Base-by-base conservation (phyloP, 1,140 invertebrate genomes). In the Stenopsyche tienmushanensis region DNA sequence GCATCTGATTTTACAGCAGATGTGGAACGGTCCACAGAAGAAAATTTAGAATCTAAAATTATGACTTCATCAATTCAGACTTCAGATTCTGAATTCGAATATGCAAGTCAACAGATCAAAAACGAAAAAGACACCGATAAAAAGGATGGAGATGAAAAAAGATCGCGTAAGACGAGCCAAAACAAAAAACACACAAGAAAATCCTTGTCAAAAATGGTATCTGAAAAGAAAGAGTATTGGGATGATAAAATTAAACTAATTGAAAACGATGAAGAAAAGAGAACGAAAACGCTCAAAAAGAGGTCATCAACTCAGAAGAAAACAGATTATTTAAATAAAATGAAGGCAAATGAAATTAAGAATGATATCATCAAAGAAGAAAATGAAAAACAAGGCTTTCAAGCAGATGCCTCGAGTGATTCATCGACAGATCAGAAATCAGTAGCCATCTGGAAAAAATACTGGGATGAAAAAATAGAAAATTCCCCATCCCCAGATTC, bases 41-140 rank as follows among this genome's bases (percentile, higher is more conserved):
- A 58, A 59, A 71, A 69, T 59, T 25, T 41, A 26, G 42, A 72
- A 71, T 60, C 71, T 69, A 75, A 77, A 76, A 77, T 74, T 71
- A 71, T 72, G 80, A 80, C 78, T 80, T 81, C 78, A 76, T 77
- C 77, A 76, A 74, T 80, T 81, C 80, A 80, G 78, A 69, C 74
- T 72, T 74, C 71, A 75, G 73, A 73, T 73, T 76, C 78, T 81
- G 80, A 81, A 80, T 78, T 75, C 69, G 69, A 74, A 76, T 77
- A 76, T 79, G 79, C 69, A 81, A 81, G 77, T 81, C 79, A 75
- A 73, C 71, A 76, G 75, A 78, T 79, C 75, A 69, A 71, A 29
- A 57, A 18, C 25, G 13, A 5, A 39, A 5, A 45, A 45, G 41
- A 41, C 1, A 57, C 1, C 29, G 53, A 39, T 23, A 55, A 55